Evolutionary conservation across 2,888 invertebrate species (phyloP), one percentile per base, ranked within the genome.

Genomic region (Dolichopus griseipennis): DNA sequence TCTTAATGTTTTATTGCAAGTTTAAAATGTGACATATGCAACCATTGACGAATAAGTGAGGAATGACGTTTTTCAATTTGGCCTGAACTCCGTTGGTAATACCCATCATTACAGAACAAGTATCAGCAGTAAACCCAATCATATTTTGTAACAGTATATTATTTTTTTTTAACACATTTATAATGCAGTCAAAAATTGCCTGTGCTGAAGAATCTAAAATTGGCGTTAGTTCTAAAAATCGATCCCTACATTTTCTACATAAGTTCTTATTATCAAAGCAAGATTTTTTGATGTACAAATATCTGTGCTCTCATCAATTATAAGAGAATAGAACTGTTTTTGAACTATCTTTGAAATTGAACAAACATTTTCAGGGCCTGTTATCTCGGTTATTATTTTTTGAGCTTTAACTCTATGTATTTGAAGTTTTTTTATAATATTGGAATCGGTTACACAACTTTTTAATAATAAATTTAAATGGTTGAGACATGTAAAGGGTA

Each of bases 51-150:
- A 34, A 34, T 9, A 34, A 34, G 34, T 34, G 34, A 5, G 9
- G 34, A 34, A 34, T 9, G 9, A 34, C 33, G 68, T 69, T 64
- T 68, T 65, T 66, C 64, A 68, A 62, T 68, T 66, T 66, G 20
- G 66, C 68, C 66, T 68, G 68, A 18, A 70, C 65, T 10, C 72
- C 70, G n/a, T 70, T 71, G n/a, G 37, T 15, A 12, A 22, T 67
- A 21, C 66, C 69, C 66, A 68, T 70, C 69, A 71, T 70, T 0
- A 69, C 69, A 1, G 68, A 67, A 41, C 70, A 70, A 61, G 70
- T 69, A 34, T 69, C 69, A 1, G 70, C 65, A 43, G 68, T 69
- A 43, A 68, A 63, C 3, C 67, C 33, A 65, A 33, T 64, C 20
- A 27, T 61, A 66, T 67, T 63, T 22, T 20, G 4, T 18, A 66